Base-by-base conservation (phyloP, 53 echinoderm and acorn worm species). In the Echinarachnius parma region DNA sequence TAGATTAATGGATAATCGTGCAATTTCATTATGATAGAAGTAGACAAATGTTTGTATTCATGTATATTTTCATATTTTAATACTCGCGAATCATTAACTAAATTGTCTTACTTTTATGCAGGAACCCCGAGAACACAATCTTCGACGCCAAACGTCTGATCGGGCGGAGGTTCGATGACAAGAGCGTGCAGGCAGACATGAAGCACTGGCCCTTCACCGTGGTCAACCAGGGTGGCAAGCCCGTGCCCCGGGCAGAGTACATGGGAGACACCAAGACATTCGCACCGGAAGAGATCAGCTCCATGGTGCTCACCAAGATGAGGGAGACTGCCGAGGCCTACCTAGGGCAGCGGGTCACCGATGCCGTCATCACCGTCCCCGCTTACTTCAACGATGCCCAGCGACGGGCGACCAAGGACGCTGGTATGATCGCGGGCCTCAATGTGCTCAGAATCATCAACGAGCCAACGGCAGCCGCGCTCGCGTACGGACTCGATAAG, bases 401-500 rank as follows among this genome's bases (percentile, higher is more conserved):
- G 62, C 49, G 84, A 28, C 77, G 77, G 46, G 89, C 89, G 2
- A 89, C 89, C 29, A 89, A 92, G 57, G 87, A 93, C 45, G 94
- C 94, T 10, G 89, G 89, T 0, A 62, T 78, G 32, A 93, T 93
- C 39, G 86, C 94, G 1, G 94, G 94, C 3, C 55, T 93, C 16
- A 93, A 93, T 46, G 87, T 93, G 15, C 65, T 83, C 24, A 59
- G 93, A 21, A 83, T 93, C 63, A 89, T 93, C 87, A 89, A 93
- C 25, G 94, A 93, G 66, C 94, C 94, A 0, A 86, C 94, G 1
- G 94, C 94, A 21, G 94, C 94, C 26, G 94, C 94, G 5, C 54
- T 93, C 16, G 94, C 94, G 28, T 93, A 90, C 61, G 94, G 94
- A 16, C 82, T 93, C 34, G 94, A 93, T 28, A 84, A 93, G 71